These are phyloP conservation scores for Ophioninae sp. DNA, from an alignment of 2,888 invertebrate genomes.

Conservation along the genomic window DNA sequence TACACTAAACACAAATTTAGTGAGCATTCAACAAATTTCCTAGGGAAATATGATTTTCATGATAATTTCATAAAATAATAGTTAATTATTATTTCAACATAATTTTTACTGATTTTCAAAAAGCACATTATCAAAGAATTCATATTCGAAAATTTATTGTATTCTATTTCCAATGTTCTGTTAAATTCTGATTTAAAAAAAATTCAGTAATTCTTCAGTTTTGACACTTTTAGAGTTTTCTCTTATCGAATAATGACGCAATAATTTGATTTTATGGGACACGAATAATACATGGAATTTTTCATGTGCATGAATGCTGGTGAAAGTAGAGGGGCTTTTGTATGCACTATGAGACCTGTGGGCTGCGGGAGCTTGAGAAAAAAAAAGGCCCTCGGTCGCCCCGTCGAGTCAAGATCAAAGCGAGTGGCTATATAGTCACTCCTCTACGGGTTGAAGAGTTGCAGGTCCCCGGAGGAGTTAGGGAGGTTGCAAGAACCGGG, in stretches of 20 bases:
- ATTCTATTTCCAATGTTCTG: too few relatives aligned
- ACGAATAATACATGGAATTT: slow-evolving; percentile 5
- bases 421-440: slow-evolving; percentile 68
- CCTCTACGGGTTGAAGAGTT: slow-evolving; percentile 57
- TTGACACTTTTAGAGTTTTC: not conserved
- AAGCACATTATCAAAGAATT: not conserved
- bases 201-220: too few relatives aligned
- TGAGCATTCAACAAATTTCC: not conserved
- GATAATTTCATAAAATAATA: not conserved
- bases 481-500: slow-evolving; percentile 35
- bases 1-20: too few relatives aligned
- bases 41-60: too few relatives aligned
- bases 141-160: not conserved
- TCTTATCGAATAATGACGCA: not conserved
- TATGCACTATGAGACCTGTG: slow-evolving; percentile 65
- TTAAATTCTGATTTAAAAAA: too few relatives aligned
- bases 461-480: slow-evolving; percentile 36
- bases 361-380: slow-evolving; percentile 66
- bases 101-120: not conserved
- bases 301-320: not conserved
- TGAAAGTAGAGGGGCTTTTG: slow-evolving; percentile 57
- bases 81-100: not conserved
- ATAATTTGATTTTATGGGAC: not conserved
- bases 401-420: slow-evolving; percentile 76
- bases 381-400: slow-evolving; percentile 71